Evolutionary conservation across 1,140 invertebrate genomes (phyloP), one percentile per base, ranked within the genome.

Genomic region (Sipha flava): DNA sequence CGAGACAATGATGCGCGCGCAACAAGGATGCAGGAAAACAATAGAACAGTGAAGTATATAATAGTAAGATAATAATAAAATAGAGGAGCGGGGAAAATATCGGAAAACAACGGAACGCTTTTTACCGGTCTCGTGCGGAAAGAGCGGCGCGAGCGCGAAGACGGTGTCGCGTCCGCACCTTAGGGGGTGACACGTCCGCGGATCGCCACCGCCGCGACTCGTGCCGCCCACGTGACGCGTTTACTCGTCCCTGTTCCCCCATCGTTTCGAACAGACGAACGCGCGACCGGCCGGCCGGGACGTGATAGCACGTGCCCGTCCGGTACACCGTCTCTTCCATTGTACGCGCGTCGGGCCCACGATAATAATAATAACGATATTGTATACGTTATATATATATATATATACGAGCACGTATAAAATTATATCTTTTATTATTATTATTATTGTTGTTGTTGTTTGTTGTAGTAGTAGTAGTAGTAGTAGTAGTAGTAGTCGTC

Each of bases 141-240:
- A 26, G 12, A 26, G 57, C 1, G 57, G 9, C 23, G 21, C 23
- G n/a, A 47, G n/a, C 64, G 40, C 66, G 7, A 68, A 16, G 31
- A 4, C 37, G 37, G 37, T 40, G 4, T 40, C 10, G 4, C 10
- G 4, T 40, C 10, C 37, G 37, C 37, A 4, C 37, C 37, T 10
- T 4, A 68, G 37, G 45, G 37, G 40, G 64, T 43, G 64, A 68
- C n/a, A n/a, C 40, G 62, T 34, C n/a, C 62, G 31, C 18, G 9
- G 62, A 21, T 10, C 59, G 64, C 66, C 40, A 12, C 31, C 52
- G 72, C 16, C 43, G 21, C 29, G 49, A 77, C 73, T 77, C 73
- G 73, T 77, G 73, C 73, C 73, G 73, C 73, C 73, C 73, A 77
- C 73, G 73, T 77, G 73, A 77, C 52, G 14, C 73, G 23, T 26